phyloP scores from a whole-genome alignment of 2,113 vertebrate species.

The Dryoscopus gambensis region DNA sequence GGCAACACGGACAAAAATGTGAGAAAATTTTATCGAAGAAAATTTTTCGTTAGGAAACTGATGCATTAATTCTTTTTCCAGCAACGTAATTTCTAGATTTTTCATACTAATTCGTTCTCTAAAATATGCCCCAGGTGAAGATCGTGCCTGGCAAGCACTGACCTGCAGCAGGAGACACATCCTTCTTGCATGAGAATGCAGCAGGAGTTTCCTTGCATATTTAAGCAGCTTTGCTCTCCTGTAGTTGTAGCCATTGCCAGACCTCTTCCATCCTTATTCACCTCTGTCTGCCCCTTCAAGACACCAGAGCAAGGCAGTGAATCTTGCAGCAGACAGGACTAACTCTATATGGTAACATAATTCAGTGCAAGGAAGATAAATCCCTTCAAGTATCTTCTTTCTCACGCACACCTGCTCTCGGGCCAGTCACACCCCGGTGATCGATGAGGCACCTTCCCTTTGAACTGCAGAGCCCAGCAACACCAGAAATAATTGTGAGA shows the following conservation, averaged over 20 bases:
- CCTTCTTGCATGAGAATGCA: background rate
- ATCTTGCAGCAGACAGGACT: background rate
- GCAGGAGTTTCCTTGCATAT: background rate
- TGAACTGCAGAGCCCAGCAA: background rate
- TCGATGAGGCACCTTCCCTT: background rate
- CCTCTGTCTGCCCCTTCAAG: background rate
- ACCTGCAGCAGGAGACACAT: background rate
- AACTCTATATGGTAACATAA: constrained; percentile 16
- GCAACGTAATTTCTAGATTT: background rate
- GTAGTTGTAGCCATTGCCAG: background rate
- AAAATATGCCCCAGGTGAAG: background rate
- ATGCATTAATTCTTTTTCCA: background rate
- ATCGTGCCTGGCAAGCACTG: background rate
- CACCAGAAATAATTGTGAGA: background rate
- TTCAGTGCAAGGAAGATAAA: constrained; percentile 31
- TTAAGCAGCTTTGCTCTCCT: background rate
- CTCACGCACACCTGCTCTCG: background rate
- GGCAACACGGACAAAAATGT: background rate
- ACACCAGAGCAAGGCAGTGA: background rate
- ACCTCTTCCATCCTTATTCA: background rate
- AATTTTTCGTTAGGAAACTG: background rate
- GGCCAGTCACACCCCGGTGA: background rate
- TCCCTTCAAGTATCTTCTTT: background rate
- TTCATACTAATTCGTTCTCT: background rate
- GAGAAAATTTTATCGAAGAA: background rate